Evolutionary conservation across 2,888 invertebrate genomes (phyloP).

Genomic region (Drosophila histrio): DNA sequence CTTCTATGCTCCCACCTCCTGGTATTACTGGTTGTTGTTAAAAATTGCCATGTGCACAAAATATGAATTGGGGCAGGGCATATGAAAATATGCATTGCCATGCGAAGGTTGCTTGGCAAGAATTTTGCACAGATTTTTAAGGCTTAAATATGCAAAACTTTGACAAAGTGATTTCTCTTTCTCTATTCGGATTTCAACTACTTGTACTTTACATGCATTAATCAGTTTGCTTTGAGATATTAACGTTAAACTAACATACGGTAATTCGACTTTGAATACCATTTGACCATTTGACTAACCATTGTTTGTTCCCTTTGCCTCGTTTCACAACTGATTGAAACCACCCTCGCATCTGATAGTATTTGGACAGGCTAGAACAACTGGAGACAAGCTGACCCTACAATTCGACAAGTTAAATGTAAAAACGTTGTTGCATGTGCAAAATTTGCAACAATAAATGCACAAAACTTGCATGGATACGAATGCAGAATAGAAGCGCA

Average conservation of each 20-base stretch:
- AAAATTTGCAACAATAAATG: constrained; percentile 23
- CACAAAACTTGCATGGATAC: background rate
- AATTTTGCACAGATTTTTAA: constrained; percentile 2
- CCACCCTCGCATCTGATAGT: constrained; percentile 16
- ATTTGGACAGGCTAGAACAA: constrained; percentile 16
- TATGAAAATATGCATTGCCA: constrained; percentile 29
- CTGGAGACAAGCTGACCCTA: constrained; percentile 30
- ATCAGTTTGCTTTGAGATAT: background rate
- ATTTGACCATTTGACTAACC: too few species aligned
- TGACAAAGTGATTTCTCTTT: background rate
- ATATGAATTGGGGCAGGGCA: constrained; percentile 39
- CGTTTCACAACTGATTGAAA: background rate
- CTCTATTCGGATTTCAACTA: background rate
- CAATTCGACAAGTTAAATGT: constrained; percentile 29
- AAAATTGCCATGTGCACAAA: constrained; percentile 27
- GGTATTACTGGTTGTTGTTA: constrained; percentile 1
- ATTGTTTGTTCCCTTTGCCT: too few species aligned
- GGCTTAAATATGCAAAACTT: background rate
- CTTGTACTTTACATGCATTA: background rate
- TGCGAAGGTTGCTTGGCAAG: constrained; percentile 32
- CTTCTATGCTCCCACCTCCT: background rate
- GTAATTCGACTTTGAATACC: background rate
- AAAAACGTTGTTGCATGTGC: constrained; percentile 22
- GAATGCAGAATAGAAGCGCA: background rate
- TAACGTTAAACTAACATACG: background rate